Base-by-base conservation (phyloP, 1,140 invertebrate species). In the Drosophila novamexicana region DNA sequence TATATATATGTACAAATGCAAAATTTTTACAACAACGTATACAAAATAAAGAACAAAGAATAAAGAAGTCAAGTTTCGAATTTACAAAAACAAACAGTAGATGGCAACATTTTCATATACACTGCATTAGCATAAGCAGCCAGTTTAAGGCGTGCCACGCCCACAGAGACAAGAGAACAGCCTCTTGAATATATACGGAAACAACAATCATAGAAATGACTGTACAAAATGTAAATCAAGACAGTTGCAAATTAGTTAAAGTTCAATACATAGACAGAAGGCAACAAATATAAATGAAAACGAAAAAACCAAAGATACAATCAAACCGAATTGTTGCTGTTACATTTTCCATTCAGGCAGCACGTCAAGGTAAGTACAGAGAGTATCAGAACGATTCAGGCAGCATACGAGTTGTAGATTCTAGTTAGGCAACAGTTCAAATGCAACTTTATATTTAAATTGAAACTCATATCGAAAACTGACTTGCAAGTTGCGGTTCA, bases 261-360 rank as follows among this genome's bases (percentile, higher is more conserved):
- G 49, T 62, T 57, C 14, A 16, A 56, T 29, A 68, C 47, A 56
- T 32, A 58, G 7, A 73, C 49, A 69, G 57, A 29, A 47, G 79
- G 57, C 77, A 47, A 66, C 59, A 78, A 40, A 79, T 54, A 37
- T 45, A 72, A 18, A 34, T 40, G 64, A 64, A 78, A 59, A 45
- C 50, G 70, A 52, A 68, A 16, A 75, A 47, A 42, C 10, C 29
- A 34, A 6, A 29, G 42, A 68, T 56, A 47, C 2, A 47, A 56
- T 39, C 12, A n/a, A 36, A 61, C 61, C 69, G 12, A 49, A 47
- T 47, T 64, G 37, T 53, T 79, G 22, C n/a, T 82, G 63, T 73
- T 69, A 84, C 40, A 16, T 68, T 77, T 85, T 79, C 71, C 75
- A 82, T 79, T 71, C 67, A 79, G 75, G 81, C 83, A 85, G 81